Evolutionary conservation across 2,888 invertebrate species (phyloP).

Genomic region (Apantesis nais): DNA sequence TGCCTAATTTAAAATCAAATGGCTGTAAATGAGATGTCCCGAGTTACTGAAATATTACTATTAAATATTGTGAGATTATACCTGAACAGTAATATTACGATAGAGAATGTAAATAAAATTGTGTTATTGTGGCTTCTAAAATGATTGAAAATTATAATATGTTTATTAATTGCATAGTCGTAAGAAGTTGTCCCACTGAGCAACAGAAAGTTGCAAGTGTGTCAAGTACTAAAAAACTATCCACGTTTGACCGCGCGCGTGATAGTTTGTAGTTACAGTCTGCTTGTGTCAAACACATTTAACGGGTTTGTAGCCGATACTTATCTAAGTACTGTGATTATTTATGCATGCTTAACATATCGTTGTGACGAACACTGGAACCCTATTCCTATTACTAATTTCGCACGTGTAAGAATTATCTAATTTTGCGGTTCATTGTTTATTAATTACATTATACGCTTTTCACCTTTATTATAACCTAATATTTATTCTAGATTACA

Average conservation of each 20-base stretch:
- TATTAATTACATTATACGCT: neutral
- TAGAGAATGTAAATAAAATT: no score
- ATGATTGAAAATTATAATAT: neutral
- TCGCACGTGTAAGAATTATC: constrained; percentile 2
- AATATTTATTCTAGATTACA: no score
- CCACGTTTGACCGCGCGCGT: constrained; percentile 3
- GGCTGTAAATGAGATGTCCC: no score
- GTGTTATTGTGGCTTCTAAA: no score
- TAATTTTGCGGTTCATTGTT: neutral
- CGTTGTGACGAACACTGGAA: constrained; percentile 13
- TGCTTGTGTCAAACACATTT: constrained; percentile 16
- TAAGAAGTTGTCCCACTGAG: neutral
- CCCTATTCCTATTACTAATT: constrained; percentile 5
- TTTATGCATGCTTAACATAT: constrained; percentile 16
- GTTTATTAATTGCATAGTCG: neutral
- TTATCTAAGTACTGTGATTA: constrained; percentile 1
- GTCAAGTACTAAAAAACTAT: neutral
- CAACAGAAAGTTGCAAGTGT: constrained; percentile 19
- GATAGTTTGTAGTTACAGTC: constrained; percentile 12
- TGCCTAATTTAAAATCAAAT: no score
- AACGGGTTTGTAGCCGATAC: neutral
- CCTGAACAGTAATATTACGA: no score
- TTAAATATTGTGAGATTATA: no score
- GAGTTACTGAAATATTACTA: no score
- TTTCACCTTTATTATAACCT: no score